phyloP scores from a whole-genome alignment of 2,888 invertebrate genomes.

The Caenorhabditis doughertyi region DNA sequence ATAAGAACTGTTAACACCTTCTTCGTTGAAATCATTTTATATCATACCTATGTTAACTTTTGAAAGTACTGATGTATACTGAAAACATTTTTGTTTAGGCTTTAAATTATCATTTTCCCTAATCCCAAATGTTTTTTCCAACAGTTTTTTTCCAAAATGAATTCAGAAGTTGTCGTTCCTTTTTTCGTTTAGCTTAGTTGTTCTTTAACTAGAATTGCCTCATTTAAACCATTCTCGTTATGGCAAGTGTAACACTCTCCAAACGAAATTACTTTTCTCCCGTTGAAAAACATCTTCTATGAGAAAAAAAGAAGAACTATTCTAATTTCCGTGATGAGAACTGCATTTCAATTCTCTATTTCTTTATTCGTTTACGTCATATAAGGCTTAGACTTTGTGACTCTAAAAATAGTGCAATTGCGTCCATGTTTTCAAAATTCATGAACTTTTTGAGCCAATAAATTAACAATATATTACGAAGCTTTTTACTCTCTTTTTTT shows the following conservation, averaged over 20 bases:
- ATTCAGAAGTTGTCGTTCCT: not conserved
- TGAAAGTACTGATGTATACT: not conserved
- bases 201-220: not conserved
- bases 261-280: conserved; percentile 23
- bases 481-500: no score
- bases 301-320: no score
- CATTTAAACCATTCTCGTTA: not conserved
- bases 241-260: not conserved
- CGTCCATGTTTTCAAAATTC: not conserved
- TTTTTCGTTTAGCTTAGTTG: not conserved
- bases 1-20: conserved; percentile 22
- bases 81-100: not conserved
- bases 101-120: no score
- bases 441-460: not conserved
- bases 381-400: not conserved
- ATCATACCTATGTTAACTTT: not conserved
- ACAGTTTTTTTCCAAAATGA: not conserved
- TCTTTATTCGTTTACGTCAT: not conserved
- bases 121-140: no score
- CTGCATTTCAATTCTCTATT: conserved; percentile 5
- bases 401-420: conserved; percentile 1
- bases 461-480: not conserved
- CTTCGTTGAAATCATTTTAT: conserved; percentile 3
- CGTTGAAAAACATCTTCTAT: not conserved
- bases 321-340: conserved; percentile 30